These are phyloP conservation scores for Sarcophaga subvicina DNA, from an alignment of 2,888 invertebrate species.

Conservation along the genomic window DNA sequence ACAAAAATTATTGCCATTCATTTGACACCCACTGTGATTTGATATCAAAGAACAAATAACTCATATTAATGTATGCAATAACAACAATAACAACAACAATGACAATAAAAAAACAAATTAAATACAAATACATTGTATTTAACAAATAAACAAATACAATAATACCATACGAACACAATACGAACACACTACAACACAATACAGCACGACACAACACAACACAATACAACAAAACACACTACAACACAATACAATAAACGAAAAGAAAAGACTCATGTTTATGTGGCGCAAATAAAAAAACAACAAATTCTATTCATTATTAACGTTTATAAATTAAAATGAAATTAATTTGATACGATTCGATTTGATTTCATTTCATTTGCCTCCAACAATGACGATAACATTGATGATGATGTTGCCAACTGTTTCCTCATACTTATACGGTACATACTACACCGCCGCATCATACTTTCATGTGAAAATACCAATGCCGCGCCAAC, in stretches of 20 bases:
- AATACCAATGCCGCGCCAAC: neutral
- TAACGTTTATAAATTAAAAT: neutral
- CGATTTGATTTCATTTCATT: neutral
- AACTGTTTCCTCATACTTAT: neutral
- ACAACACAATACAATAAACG: too few relatives aligned
- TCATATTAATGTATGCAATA: slow-evolving; percentile 6
- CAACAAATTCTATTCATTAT: too few relatives aligned
- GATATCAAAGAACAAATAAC: slow-evolving; percentile 42
- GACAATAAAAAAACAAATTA: neutral
- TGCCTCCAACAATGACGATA: too few relatives aligned
- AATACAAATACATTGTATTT: neutral
- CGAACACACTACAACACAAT: too few relatives aligned
- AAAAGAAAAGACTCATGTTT: too few relatives aligned
- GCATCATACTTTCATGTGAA: too few relatives aligned
- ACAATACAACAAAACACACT: too few relatives aligned
- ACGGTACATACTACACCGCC: too few relatives aligned
- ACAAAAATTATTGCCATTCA: slow-evolving; percentile 12
- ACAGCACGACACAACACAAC: too few relatives aligned
- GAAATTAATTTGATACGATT: neutral
- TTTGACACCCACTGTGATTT: slow-evolving; percentile 43
- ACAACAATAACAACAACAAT: neutral
- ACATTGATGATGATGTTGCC: neutral
- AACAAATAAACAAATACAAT: neutral
- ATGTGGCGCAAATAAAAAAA: too few relatives aligned
- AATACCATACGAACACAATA: too few relatives aligned